These are phyloP conservation scores for Drosophila cardini DNA, from an alignment of 1,140 invertebrate species.

Conservation along the genomic window DNA sequence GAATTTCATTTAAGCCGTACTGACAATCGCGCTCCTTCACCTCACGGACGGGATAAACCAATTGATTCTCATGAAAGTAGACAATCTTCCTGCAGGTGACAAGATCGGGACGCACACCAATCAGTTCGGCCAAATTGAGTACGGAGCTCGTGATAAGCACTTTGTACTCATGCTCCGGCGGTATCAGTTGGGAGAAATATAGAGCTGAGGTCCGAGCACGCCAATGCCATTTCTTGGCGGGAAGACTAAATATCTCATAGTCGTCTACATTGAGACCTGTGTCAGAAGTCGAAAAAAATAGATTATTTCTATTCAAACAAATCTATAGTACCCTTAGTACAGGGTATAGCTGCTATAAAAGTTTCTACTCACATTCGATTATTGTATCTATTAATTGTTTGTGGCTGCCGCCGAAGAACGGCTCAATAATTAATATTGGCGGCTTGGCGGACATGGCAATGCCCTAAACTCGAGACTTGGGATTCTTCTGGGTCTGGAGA, in stretches of 20 bases:
- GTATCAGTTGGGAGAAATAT: conserved; percentile 87
- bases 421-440: conserved; percentile 86
- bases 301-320: too few species aligned
- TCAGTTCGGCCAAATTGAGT: conserved; percentile 89
- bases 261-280: conserved; percentile 74
- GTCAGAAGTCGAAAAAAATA: too few species aligned
- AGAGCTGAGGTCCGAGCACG: conserved; percentile 89
- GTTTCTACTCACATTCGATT: conserved; percentile 75
- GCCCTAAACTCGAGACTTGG: not conserved
- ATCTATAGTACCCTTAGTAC: not conserved
- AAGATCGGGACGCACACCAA: conserved; percentile 89
- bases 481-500: not conserved
- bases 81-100: conserved; percentile 87
- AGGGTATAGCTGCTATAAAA: not conserved
- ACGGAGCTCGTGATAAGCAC: conserved; percentile 90
- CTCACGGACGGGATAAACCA: conserved; percentile 89
- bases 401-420: conserved; percentile 91
- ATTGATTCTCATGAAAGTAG: conserved; percentile 93
- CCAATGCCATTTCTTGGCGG: conserved; percentile 93
- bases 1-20: conserved; percentile 92
- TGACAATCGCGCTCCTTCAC: conserved; percentile 90
- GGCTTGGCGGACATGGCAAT: conserved; percentile 56
- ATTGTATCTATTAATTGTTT: conserved; percentile 88
- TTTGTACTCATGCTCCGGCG: conserved; percentile 85
- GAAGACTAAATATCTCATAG: conserved; percentile 86